Evolutionary conservation across 2,888 invertebrate genomes (phyloP), one percentile per base, ranked within the genome.

Genomic region (Anthophora plumipes): DNA sequence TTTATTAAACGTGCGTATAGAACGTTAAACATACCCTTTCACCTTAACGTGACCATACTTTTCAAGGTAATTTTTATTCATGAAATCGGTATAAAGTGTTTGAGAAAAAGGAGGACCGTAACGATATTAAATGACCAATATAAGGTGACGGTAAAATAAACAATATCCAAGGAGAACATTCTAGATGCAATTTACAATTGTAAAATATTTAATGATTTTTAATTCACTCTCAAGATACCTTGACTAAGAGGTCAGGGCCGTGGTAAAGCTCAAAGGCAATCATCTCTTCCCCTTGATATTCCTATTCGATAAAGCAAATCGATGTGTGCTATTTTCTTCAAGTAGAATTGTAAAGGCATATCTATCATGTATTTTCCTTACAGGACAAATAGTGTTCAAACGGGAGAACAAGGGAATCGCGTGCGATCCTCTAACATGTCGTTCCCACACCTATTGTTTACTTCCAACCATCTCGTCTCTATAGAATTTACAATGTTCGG

Each of bases 191-290:
- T 46, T n/a, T 22, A 41, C 12, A 41, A 64, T 67, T 39, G 41
- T 17, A 7, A 22, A 67, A 64, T 74, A 41, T 68, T 55, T 39
- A 60, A 12, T 22, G 63, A 67, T 63, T 55, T 46, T 63, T 60
- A 64, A 76, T 74, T 81, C 43, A 43, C 50, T 31, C 67, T 64
- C 59, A 43, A 70, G 76, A 77, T 78, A 69, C 57, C 57, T 74
- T 48, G 57, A 69, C 22, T 81, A 72, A 37, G 89, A 86, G 89
- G 88, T 88, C 89, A 88, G 85, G 86, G 89, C 72, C 86, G 83
- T 71, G 55, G 61, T 70, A 77, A 83, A 86, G 83, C 80, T 80
- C 43, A 81, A 81, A 85, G 66, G 77, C 85, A 88, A 88, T 86
- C 75, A 85, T 71, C 63, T 71, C 73, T 69, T 71, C 46, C 59